These are phyloP conservation scores for Oscheius sp. DNA, from an alignment of 1,140 invertebrate genomes.

Conservation along the genomic window DNA sequence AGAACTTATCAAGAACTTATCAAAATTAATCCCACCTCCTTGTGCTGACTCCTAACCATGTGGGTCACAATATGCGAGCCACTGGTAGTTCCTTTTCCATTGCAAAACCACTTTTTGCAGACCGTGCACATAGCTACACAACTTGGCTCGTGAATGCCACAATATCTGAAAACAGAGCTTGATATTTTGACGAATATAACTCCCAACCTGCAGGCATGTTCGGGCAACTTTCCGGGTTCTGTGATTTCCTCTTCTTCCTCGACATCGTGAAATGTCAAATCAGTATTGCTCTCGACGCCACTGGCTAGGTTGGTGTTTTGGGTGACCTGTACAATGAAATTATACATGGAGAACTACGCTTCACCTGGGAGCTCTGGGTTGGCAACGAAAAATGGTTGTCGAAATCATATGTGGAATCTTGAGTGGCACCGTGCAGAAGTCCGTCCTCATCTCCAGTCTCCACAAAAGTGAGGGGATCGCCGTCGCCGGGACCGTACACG, in stretches of 20 bases:
- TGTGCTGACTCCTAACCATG: slow-evolving; percentile 93
- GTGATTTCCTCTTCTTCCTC: background rate
- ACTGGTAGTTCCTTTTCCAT: slow-evolving; percentile 93
- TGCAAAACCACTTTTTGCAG: slow-evolving; percentile 99
- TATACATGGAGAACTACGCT: too few species aligned
- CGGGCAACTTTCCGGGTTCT: slow-evolving; percentile 40
- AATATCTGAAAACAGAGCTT: slow-evolving; percentile 68
- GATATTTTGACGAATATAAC: background rate
- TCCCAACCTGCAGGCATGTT: slow-evolving; percentile 54
- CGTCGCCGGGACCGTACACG: background rate
- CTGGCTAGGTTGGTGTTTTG: too few species aligned
- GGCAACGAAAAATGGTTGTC: background rate
- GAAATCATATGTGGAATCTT: background rate
- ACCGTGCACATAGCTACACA: slow-evolving; percentile 97
- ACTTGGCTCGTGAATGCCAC: slow-evolving; percentile 94
- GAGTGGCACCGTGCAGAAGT: background rate
- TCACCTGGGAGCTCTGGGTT: background rate
- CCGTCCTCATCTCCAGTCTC: background rate
- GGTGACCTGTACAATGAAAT: too few species aligned
- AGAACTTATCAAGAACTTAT: background rate
- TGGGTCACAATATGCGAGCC: slow-evolving; percentile 99
- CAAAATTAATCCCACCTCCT: slow-evolving; percentile 78
- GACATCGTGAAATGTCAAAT: slow-evolving; percentile 24
- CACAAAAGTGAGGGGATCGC: background rate
- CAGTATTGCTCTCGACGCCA: slow-evolving; percentile 4